phyloP scores from a whole-genome alignment of 2,113 vertebrate species.

The Cygnus atratus region DNA sequence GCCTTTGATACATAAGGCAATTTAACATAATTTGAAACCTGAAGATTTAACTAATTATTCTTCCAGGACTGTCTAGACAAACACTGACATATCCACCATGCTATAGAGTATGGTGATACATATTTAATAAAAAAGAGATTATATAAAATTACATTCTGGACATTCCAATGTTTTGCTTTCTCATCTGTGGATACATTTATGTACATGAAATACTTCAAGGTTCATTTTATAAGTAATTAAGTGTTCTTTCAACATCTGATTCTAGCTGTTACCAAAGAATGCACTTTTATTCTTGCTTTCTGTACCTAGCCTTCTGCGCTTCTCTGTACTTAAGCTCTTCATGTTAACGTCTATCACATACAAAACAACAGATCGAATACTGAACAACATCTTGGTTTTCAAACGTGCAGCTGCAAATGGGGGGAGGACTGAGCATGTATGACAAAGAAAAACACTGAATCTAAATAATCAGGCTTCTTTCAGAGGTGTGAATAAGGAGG shows the following conservation, averaged over 20 bases:
- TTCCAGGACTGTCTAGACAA: conserved; percentile 54
- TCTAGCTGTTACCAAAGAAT: neutral
- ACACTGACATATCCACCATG: neutral
- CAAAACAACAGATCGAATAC: neutral
- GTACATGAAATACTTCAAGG: neutral
- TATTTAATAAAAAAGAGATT: neutral
- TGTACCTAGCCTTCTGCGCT: neutral
- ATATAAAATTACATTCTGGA: neutral
- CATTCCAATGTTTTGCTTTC: neutral
- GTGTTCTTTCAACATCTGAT: conserved; percentile 1
- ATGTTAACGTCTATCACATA: neutral
- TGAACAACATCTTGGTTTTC: neutral
- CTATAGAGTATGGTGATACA: neutral
- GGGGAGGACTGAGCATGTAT: neutral
- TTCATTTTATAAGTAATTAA: neutral
- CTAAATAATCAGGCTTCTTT: neutral
- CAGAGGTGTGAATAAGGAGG: neutral
- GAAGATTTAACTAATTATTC: conserved; percentile 1
- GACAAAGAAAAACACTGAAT: neutral
- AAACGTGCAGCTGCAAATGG: neutral
- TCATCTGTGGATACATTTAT: neutral
- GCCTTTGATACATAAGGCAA: conserved; percentile 12
- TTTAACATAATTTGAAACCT: conserved; percentile 30
- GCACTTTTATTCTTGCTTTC: neutral
- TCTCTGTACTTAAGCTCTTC: neutral